These are phyloP conservation scores for Pachliopta kotzebuea DNA, from an alignment of 2,888 invertebrate species.

Conservation along the genomic window DNA sequence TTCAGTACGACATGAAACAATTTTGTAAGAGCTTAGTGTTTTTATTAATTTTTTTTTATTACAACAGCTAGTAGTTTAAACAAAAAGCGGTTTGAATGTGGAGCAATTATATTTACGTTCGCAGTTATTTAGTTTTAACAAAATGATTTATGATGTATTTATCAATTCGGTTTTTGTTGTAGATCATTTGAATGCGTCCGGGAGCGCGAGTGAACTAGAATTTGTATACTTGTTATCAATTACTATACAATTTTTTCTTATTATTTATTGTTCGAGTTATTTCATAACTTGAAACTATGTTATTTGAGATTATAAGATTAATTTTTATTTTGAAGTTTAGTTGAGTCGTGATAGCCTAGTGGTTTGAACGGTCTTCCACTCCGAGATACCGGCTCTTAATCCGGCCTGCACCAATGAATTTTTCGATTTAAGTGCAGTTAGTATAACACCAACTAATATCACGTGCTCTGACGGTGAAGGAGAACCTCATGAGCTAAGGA, in stretches of 20 bases:
- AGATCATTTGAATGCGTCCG: neutral
- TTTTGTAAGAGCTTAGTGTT: slow-evolving; percentile 12
- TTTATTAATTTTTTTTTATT: slow-evolving; percentile 11
- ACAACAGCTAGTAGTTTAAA: neutral
- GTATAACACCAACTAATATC: too few species aligned
- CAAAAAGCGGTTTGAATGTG: slow-evolving; percentile 11
- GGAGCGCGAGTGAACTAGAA: neutral
- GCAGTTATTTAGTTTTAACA: neutral
- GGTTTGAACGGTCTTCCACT: too few species aligned
- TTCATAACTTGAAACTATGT: too few species aligned
- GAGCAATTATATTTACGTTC: slow-evolving; percentile 8
- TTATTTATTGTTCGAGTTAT: neutral
- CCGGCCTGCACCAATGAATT: too few species aligned
- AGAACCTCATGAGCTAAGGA: too few species aligned
- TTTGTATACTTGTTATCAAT: neutral
- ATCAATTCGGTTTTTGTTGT: slow-evolving; percentile 1
- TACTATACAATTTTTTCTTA: neutral
- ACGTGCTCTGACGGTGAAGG: too few species aligned
- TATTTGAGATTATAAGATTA: too few species aligned
- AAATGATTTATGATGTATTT: slow-evolving; percentile 1
- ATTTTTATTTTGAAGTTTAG: neutral
- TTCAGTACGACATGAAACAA: slow-evolving; percentile 7
- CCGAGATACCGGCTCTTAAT: too few species aligned
- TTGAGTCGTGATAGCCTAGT: too few species aligned
- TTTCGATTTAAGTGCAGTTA: too few species aligned